Conservation (phyloP, 2,797 vertebrate species). For the Epinephelus awoara region DNA sequence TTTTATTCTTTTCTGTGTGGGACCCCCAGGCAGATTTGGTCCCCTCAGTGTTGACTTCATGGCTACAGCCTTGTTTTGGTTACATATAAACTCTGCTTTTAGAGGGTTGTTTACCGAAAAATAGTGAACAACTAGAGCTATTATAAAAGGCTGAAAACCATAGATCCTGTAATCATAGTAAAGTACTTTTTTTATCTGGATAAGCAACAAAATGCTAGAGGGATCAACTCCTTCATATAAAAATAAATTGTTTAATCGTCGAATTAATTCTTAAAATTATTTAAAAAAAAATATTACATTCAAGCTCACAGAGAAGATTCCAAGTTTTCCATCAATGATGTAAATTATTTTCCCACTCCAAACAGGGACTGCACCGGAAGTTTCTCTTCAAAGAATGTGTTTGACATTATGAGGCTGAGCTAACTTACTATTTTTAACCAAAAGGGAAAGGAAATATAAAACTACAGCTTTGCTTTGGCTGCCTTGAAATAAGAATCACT, state of each 20-base stretch:
- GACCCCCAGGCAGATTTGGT: too few species aligned
- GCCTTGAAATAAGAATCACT: neutral
- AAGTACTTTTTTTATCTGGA: neutral
- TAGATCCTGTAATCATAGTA: neutral
- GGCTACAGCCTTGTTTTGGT: neutral
- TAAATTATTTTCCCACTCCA: conserved; percentile 28
- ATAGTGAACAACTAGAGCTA: neutral
- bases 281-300: neutral
- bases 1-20: too few species aligned
- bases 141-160: neutral
- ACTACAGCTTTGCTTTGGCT: neutral
- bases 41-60: too few species aligned
- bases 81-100: neutral
- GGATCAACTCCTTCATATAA: neutral
- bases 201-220: neutral
- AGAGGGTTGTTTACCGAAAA: neutral
- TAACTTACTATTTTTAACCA: conserved; percentile 51
- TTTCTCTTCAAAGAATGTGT: conserved; percentile 32
- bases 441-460: conserved; percentile 16
- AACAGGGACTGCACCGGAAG: neutral
- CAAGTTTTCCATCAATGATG: neutral
- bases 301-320: neutral
- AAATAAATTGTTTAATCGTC: neutral
- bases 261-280: neutral
- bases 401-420: conserved; percentile 23